These are phyloP conservation scores for Cynocephalus volans DNA, from an alignment of 2,113 vertebrate genomes.

Conservation along the genomic window DNA sequence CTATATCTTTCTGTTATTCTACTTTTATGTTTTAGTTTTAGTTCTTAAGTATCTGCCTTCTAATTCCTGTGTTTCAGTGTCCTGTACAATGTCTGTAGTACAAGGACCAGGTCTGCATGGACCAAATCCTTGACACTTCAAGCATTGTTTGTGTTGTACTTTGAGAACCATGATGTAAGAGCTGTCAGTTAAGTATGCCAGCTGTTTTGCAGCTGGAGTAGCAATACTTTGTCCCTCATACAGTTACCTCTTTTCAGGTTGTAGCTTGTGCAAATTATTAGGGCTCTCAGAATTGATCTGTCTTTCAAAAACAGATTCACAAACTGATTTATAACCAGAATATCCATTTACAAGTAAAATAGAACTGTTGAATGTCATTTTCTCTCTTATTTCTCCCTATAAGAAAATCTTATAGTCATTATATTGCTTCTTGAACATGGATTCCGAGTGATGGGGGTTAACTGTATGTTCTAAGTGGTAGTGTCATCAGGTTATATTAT, in stretches of 20 bases:
- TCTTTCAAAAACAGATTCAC: conserved; percentile 47
- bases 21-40: background rate
- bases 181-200: background rate
- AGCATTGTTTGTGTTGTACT: background rate
- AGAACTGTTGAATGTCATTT: conserved; percentile 6
- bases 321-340: conserved; percentile 9
- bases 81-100: background rate
- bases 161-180: background rate
- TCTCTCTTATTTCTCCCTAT: background rate
- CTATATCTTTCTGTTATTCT: background rate
- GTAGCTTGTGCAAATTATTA: background rate
- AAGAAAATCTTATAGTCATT: background rate
- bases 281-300: background rate
- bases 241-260: background rate
- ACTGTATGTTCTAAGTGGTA: background rate
- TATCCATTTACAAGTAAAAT: background rate
- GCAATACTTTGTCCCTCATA: background rate
- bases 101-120: background rate
- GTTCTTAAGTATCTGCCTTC: background rate
- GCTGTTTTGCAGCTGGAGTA: background rate
- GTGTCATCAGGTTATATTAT: background rate
- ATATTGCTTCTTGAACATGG: background rate
- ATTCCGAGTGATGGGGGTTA: background rate
- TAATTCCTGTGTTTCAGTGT: background rate
- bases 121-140: background rate